Conservation (phyloP, 2,888 invertebrate species). For the Nesidiocoris tenuis region DNA sequence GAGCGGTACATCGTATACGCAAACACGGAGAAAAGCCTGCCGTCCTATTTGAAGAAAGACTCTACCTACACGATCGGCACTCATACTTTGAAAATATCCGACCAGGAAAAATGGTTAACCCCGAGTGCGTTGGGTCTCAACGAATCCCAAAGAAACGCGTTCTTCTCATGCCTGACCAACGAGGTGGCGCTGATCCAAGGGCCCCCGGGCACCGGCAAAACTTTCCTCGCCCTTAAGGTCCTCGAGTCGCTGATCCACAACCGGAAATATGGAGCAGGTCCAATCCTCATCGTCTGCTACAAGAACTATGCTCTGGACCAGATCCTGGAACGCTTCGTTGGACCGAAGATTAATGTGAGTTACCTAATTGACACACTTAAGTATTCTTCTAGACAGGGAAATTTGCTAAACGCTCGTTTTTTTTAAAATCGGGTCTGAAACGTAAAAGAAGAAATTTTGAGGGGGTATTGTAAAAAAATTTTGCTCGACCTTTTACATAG, state of each 20-base stretch:
- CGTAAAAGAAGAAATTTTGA: too few species aligned
- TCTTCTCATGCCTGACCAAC: neutral
- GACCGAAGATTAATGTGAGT: too few species aligned
- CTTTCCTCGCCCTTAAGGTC: neutral
- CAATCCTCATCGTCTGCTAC: neutral
- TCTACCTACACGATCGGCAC: neutral
- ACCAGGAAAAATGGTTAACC: neutral
- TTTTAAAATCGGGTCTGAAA: too few species aligned
- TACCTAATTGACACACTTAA: too few species aligned
- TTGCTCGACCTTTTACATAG: too few species aligned
- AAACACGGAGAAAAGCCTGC: neutral
- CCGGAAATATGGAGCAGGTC: neutral
- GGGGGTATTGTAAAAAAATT: too few species aligned
- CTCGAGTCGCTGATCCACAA: neutral
- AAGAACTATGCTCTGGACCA: neutral
- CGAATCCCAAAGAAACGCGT: neutral
- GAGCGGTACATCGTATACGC: neutral
- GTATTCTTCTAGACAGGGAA: too few species aligned
- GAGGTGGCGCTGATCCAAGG: neutral
- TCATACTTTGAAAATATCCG: neutral
- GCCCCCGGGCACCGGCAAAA: neutral
- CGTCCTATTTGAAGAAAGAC: neutral
- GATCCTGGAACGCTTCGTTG: neutral
- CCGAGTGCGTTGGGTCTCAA: neutral
- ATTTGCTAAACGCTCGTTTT: too few species aligned